These are phyloP conservation scores for Oxyura jamaicensis DNA, from an alignment of 2,113 vertebrate genomes.

Conservation along the genomic window DNA sequence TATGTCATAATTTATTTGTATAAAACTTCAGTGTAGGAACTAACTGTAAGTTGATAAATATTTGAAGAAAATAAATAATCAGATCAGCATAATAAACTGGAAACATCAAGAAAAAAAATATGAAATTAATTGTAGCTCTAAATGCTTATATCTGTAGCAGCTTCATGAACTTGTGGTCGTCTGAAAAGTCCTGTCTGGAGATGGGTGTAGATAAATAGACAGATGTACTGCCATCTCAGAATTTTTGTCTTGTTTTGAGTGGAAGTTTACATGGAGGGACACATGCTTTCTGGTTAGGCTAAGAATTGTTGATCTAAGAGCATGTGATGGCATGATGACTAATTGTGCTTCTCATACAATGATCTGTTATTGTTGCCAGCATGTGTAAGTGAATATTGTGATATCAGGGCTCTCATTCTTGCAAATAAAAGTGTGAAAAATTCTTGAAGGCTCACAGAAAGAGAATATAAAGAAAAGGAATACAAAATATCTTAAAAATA, in stretches of 20 bases:
- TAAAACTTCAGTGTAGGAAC: not conserved
- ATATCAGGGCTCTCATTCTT: not conserved
- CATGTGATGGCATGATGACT: rapidly evolving
- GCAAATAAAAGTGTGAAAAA: not conserved
- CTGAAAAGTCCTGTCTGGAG: not conserved
- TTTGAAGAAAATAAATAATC: not conserved
- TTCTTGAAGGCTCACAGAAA: not conserved
- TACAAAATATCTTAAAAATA: not conserved
- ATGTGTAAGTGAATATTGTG: not conserved
- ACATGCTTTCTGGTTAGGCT: not conserved
- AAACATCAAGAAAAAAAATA: not conserved
- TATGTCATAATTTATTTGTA: not conserved
- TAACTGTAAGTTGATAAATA: not conserved
- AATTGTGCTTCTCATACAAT: not conserved
- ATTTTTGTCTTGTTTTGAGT: not conserved
- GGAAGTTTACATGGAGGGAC: not conserved
- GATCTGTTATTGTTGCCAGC: not conserved
- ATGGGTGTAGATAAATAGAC: not conserved
- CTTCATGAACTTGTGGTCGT: not conserved
- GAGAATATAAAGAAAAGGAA: not conserved
- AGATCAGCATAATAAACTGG: not conserved
- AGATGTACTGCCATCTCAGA: not conserved
- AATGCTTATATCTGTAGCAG: not conserved
- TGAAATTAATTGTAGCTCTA: not conserved
- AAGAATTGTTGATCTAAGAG: not conserved